These are phyloP conservation scores for roundworm (Caenorhabditis elegans) DNA, from an alignment of 1,140 invertebrate species.

Conservation along the genomic window DNA sequence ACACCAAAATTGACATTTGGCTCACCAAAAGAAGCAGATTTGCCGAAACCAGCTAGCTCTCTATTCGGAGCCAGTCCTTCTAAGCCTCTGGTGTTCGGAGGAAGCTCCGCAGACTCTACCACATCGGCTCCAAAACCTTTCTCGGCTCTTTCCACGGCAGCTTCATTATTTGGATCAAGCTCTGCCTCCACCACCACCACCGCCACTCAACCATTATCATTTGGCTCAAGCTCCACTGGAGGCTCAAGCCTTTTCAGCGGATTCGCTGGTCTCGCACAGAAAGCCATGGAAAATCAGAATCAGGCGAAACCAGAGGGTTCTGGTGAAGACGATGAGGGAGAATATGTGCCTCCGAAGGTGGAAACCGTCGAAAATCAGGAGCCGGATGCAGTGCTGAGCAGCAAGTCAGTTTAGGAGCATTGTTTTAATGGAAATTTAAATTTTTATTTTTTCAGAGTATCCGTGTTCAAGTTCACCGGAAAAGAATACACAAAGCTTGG, in stretches of 20 bases:
- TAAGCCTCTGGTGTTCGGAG: neutral
- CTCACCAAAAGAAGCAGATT: neutral
- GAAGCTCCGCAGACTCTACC: too few relatives aligned
- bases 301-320: neutral
- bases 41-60: neutral
- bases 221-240: neutral
- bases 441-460: conserved; percentile 6
- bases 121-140: neutral
- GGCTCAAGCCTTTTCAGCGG: neutral
- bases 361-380: conserved; percentile 30
- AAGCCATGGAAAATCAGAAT: neutral
- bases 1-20: neutral
- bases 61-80: neutral
- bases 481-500: conserved; percentile 32
- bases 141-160: neutral
- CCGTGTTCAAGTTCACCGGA: conserved; percentile 36
- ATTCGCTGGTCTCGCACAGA: conserved; percentile 5
- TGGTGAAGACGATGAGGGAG: conserved; percentile 1
- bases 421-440: neutral
- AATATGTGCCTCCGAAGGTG: conserved; percentile 38
- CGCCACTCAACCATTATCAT: neutral
- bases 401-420: neutral
- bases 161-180: neutral
- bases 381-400: neutral
- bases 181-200: neutral